phyloP scores from a whole-genome alignment of 2,888 invertebrate genomes.

The Tetragonula carbonaria region DNA sequence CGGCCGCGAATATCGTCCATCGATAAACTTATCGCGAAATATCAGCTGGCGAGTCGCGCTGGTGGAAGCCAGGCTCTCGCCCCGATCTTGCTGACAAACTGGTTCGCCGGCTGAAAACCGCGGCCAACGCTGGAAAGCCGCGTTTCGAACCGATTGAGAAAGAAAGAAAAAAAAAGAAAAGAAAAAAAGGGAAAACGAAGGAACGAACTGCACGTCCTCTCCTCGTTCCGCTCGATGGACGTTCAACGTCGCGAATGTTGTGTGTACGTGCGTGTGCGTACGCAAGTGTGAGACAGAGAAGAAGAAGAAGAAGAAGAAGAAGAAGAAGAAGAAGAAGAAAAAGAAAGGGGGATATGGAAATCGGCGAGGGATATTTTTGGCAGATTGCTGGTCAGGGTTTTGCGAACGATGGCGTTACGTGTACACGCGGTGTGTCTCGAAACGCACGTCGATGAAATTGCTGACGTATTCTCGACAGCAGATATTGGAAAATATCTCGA shows the following conservation, averaged over 20 bases:
- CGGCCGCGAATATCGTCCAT: slow-evolving; percentile 66
- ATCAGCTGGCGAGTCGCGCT: slow-evolving; percentile 63
- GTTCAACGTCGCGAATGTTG: background rate
- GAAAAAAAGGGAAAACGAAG: too few species aligned
- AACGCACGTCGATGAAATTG: background rate
- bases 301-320: too few species aligned
- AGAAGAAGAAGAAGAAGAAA: too few species aligned
- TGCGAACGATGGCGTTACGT: background rate
- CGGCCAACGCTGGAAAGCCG: slow-evolving; percentile 44
- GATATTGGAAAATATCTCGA: too few species aligned
- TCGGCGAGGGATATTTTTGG: slow-evolving; percentile 4
- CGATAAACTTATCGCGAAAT: slow-evolving; percentile 70
- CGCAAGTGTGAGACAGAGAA: too few species aligned
- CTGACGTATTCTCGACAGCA: background rate
- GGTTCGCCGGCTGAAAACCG: slow-evolving; percentile 59
- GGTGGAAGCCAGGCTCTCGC: slow-evolving; percentile 49
- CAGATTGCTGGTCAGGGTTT: slow-evolving; percentile 1
- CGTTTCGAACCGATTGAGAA: slow-evolving; percentile 42
- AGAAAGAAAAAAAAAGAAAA: too few species aligned
- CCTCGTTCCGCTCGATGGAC: slow-evolving; percentile 14
- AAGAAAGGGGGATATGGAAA: background rate
- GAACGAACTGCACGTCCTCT: slow-evolving; percentile 13
- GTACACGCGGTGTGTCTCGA: background rate
- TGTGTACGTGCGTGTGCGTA: too few species aligned
- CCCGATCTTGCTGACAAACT: slow-evolving; percentile 58